Base-by-base conservation (phyloP, 2,113 vertebrate species). In the Gadus macrocephalus region DNA sequence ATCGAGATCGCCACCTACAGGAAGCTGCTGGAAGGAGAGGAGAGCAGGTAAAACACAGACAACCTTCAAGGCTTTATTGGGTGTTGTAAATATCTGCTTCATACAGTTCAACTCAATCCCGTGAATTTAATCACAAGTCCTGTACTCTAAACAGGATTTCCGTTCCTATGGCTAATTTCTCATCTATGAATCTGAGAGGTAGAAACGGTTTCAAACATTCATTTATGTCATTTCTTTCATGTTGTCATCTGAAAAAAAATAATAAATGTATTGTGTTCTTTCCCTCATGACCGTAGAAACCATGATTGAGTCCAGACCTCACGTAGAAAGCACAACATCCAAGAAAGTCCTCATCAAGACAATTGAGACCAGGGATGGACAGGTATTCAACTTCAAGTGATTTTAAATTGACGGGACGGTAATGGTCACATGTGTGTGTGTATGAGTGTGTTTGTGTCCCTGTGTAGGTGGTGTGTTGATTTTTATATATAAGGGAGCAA, bases 1-100 rank as follows among this genome's bases (percentile, higher is more conserved):
- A 97, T 98, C 7, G 96, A 98, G 91, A 98, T 98, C 20, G 95
- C 95, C 83, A 98, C 97, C 88, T 99, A 98, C 91, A 94, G 97
- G 89, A 98, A 97, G 85, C 94, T 98, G 77, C 92, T 99, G 92
- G 96, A 99, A 81, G 96, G 96, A 71, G 96, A 99, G 86, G 96
- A 98, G 88, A 97, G 90, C 96, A 93, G 96, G 97, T 98, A 25
- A 62, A 58, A n/a, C 17, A 58, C 15, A n/a, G 17, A 58, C 20
- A 62, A 49, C 42, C 8, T 49, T 49, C 38, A 42, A 42, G 11
- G 38, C 4, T 42, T 8, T 49, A 49, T 11, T 35, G 31, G 31
- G 12, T 12, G 42, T 14, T 49, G 11, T 9, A 49, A 49, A 49
- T 49, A 7, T 14, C 42, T 49, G 42, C 42, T 49, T 49, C 42